Evolutionary conservation across 2,113 vertebrate genomes (phyloP).

Genomic region (Platysteira castanea): DNA sequence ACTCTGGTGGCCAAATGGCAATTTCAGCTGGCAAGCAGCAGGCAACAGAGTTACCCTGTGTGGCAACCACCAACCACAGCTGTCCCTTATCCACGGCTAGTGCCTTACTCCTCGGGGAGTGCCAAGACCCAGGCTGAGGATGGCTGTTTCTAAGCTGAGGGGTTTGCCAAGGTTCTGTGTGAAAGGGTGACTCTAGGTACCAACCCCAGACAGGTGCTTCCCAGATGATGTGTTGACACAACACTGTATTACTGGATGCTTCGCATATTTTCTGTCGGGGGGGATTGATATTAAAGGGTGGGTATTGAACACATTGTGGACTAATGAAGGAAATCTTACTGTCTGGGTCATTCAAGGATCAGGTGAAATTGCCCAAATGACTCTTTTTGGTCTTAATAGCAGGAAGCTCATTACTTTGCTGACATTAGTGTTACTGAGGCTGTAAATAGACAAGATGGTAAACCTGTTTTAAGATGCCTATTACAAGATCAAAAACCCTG

Average conservation of each 20-base stretch:
- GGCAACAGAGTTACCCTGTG: background rate
- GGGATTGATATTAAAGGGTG: background rate
- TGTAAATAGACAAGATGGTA: background rate
- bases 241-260: background rate
- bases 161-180: background rate
- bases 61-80: background rate
- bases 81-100: background rate
- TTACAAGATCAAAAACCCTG: conserved; percentile 48
- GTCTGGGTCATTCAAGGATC: background rate
- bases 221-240: background rate
- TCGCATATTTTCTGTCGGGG: background rate
- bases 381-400: background rate
- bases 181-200: background rate
- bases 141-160: background rate
- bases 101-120: background rate
- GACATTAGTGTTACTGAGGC: background rate
- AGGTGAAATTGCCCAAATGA: background rate
- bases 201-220: background rate
- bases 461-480: conserved; percentile 38
- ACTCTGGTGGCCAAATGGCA: background rate
- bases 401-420: background rate
- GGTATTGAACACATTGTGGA: background rate
- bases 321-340: background rate
- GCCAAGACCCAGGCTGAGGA: background rate
- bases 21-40: background rate